Percentiles rank a stretch among this genome's conserved stretches.
Conservation (phyloP, 2,888 invertebrate species). For the Caenorhabditis sp. region DNA sequence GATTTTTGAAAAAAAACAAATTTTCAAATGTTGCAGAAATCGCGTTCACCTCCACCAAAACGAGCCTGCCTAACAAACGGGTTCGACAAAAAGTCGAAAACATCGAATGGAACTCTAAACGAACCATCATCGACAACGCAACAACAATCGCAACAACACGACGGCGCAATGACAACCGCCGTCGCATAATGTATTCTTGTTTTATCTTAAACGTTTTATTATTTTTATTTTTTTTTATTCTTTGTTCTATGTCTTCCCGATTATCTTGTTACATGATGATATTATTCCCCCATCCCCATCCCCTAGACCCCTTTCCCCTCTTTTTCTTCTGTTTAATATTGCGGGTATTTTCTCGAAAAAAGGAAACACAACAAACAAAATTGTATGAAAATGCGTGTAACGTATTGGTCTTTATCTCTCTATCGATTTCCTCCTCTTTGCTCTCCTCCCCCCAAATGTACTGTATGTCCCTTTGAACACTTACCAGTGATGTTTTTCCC, state of each 20-base stretch:
- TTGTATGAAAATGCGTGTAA: neutral
- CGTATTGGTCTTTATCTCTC: neutral
- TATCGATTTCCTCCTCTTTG: neutral
- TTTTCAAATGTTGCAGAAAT: slow-evolving; percentile 32
- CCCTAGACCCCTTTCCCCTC: neutral
- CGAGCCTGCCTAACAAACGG: slow-evolving; percentile 47
- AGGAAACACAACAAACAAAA: neutral
- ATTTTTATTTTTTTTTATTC: neutral
- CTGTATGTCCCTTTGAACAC: neutral
- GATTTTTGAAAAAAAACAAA: too few relatives aligned
- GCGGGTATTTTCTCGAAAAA: slow-evolving; percentile 35
- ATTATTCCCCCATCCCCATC: neutral
- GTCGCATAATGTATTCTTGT: slow-evolving; percentile 18
- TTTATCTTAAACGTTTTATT: neutral
- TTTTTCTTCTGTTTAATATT: slow-evolving; percentile 31
- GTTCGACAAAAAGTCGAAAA: slow-evolving; percentile 35
- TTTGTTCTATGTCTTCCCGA: neutral
- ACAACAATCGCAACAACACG: slow-evolving; percentile 12
- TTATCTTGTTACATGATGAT: slow-evolving; percentile 6
- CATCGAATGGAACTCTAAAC: slow-evolving; percentile 27
- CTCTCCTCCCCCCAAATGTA: neutral
- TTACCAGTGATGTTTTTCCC: slow-evolving; percentile 2
- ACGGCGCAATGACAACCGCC: slow-evolving; percentile 40
- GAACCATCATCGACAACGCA: slow-evolving; percentile 19
- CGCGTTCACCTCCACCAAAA: slow-evolving; percentile 42